phyloP scores from a whole-genome alignment of 2,888 invertebrate species.

The Aquatica leii region DNA sequence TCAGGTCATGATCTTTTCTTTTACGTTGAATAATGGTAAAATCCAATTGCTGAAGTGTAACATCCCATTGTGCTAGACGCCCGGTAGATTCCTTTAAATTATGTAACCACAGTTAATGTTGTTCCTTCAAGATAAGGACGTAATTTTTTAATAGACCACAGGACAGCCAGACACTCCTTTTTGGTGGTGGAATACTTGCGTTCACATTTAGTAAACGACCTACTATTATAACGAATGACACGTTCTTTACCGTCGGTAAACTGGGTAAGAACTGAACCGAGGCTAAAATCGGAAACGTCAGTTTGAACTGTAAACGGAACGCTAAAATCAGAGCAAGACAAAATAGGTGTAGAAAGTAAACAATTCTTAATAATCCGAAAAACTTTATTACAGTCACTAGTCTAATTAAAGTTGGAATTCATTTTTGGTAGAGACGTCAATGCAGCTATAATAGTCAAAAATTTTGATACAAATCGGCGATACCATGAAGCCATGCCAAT shows the following conservation, averaged over 20 bases:
- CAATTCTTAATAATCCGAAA: conserved; percentile 19
- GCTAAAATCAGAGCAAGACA: conserved; percentile 36
- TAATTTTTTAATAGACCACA: not conserved
- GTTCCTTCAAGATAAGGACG: not conserved
- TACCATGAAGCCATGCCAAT: no score
- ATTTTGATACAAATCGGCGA: no score
- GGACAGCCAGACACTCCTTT: not conserved
- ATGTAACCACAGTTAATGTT: not conserved
- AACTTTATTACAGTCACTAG: conserved; percentile 17
- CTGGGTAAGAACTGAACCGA: no score
- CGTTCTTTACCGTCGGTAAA: no score
- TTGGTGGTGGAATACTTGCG: no score
- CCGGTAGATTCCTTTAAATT: not conserved
- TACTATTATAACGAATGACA: no score
- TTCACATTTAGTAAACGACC: no score
- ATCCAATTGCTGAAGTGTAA: not conserved
- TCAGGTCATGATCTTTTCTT: not conserved
- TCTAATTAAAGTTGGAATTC: not conserved
- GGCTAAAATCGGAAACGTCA: not conserved
- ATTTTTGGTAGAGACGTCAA: no score
- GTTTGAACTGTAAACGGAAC: conserved; percentile 6
- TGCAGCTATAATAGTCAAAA: no score
- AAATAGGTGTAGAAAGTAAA: conserved; percentile 30
- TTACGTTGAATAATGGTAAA: not conserved
- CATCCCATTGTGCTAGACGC: not conserved